Evolutionary conservation across 2,113 vertebrate genomes (phyloP).

Genomic region (Hydrolagus affinis): DNA sequence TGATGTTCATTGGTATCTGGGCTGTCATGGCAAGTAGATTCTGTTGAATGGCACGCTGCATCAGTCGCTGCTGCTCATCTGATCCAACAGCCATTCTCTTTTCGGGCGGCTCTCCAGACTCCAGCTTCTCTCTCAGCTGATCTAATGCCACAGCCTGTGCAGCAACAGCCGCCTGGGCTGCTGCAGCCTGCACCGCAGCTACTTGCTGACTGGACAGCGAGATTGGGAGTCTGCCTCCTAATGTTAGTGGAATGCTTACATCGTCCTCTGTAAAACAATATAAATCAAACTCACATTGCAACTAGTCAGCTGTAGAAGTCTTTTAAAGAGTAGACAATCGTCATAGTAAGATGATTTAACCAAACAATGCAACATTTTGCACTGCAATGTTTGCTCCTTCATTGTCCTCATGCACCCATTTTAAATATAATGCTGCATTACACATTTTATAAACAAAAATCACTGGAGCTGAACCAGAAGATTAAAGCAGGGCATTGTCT

Average conservation of each 20-base stretch:
- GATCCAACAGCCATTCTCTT: constrained; percentile 82
- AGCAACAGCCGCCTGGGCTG: constrained; percentile 65
- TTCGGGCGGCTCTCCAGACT: constrained; percentile 82
- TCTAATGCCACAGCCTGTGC: constrained; percentile 83
- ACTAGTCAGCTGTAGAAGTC: no score
- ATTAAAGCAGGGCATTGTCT: no score
- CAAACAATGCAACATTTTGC: no score
- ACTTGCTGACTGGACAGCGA: constrained; percentile 73
- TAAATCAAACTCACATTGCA: not conserved
- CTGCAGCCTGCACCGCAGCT: constrained; percentile 55
- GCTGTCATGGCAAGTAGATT: constrained; percentile 88
- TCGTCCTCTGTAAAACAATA: constrained; percentile 67
- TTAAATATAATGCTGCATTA: no score
- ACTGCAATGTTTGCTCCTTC: no score
- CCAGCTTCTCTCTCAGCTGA: constrained; percentile 89
- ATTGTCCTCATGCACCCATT: no score
- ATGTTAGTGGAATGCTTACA: constrained; percentile 54
- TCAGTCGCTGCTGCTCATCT: constrained; percentile 81
- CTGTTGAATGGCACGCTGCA: constrained; percentile 88
- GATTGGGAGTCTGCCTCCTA: constrained; percentile 62
- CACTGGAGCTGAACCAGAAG: no score
- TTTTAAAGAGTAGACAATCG: no score
- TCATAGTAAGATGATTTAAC: no score
- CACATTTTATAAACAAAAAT: no score
- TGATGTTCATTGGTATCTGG: constrained; percentile 94